Evolutionary conservation across 2,797 vertebrate species (phyloP).

Genomic region (Thaleichthys pacificus): DNA sequence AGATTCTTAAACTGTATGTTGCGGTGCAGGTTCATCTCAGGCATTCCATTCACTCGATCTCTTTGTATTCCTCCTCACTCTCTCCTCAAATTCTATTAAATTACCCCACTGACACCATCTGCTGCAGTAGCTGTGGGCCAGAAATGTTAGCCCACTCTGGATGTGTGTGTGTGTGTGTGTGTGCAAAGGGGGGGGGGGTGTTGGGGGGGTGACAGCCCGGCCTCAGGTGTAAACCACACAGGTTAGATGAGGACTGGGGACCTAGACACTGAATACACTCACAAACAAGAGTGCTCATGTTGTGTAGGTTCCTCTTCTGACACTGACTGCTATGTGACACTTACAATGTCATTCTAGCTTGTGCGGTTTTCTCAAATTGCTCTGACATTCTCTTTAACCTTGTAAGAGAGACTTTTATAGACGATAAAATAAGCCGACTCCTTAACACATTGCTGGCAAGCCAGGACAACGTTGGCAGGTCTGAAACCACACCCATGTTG

Average conservation of each 20-base stretch:
- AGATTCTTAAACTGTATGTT: no score
- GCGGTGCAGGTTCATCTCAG: neutral
- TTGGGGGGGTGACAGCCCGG: no score
- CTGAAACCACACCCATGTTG: slow-evolving; percentile 9
- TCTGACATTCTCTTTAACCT: slow-evolving; percentile 17
- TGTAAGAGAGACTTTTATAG: slow-evolving; percentile 32
- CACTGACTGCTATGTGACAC: neutral
- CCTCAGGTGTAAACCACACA: no score
- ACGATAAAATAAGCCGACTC: slow-evolving; percentile 29
- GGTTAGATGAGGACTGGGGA: no score
- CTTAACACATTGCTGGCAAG: slow-evolving; percentile 46
- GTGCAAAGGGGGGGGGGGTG: no score
- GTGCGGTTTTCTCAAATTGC: slow-evolving; percentile 8
- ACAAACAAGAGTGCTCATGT: slow-evolving; percentile 4
- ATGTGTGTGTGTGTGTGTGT: no score
- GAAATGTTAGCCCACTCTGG: slow-evolving; percentile 19
- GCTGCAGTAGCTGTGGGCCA: slow-evolving; percentile 4
- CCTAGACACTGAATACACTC: no score
- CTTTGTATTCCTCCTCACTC: neutral
- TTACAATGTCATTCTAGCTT: neutral
- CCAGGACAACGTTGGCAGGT: slow-evolving; percentile 37
- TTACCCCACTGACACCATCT: slow-evolving; percentile 4
- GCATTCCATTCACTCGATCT: neutral
- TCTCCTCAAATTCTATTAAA: neutral
- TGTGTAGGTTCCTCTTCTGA: slow-evolving; percentile 3